phyloP scores from a whole-genome alignment of 1,140 invertebrate species.

The Drosophila sucinea region DNA sequence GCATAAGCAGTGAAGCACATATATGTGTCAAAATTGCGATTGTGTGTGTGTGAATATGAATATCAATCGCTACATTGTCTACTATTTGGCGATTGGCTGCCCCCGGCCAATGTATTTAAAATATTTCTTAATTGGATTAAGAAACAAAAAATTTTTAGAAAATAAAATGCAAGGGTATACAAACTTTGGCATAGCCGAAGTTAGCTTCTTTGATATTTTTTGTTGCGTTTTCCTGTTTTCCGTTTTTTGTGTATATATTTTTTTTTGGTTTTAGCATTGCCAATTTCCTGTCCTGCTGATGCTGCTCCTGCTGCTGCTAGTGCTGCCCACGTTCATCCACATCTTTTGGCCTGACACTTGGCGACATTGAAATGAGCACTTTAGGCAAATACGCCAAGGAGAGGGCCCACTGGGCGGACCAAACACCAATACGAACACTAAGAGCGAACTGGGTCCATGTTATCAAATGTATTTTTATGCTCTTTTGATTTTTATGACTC shows the following conservation, averaged over 20 bases:
- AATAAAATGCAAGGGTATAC: too few species aligned
- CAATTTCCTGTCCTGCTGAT: slow-evolving; percentile 65
- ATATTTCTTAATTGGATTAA: too few species aligned
- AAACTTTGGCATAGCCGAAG: too few species aligned
- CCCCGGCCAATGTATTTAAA: too few species aligned
- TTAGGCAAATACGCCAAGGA: slow-evolving; percentile 71
- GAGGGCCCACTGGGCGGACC: slow-evolving; percentile 19
- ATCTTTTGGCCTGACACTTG: slow-evolving; percentile 65
- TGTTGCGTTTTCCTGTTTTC: slow-evolving; percentile 26
- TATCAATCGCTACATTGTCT: too few species aligned
- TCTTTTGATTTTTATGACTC: slow-evolving; percentile 81
- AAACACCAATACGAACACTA: slow-evolving; percentile 46
- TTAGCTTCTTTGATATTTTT: too few species aligned
- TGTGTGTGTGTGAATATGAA: too few species aligned
- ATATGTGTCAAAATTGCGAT: too few species aligned
- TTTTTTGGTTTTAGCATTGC: slow-evolving; percentile 67
- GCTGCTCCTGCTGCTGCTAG: slow-evolving; percentile 4
- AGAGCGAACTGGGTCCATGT: slow-evolving; percentile 60
- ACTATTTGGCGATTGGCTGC: too few species aligned
- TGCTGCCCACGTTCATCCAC: slow-evolving; percentile 50
- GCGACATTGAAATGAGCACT: slow-evolving; percentile 81
- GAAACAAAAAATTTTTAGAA: too few species aligned
- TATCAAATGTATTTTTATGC: slow-evolving; percentile 82
- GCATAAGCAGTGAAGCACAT: too few species aligned
- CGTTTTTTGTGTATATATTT: slow-evolving; percentile 14